These are phyloP conservation scores for Drosophila siamana DNA, from an alignment of 2,888 invertebrate species.

Conservation along the genomic window DNA sequence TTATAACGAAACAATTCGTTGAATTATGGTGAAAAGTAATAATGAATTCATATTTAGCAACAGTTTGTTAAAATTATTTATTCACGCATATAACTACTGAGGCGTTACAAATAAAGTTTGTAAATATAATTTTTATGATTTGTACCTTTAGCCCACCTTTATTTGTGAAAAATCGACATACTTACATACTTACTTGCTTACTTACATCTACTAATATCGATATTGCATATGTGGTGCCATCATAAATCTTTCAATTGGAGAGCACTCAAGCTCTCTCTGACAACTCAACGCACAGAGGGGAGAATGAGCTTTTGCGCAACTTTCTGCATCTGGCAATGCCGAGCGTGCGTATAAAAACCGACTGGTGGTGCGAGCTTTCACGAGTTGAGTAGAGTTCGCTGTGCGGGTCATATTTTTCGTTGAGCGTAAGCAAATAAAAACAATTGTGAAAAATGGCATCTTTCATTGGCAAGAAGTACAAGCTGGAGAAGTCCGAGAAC, in stretches of 20 bases:
- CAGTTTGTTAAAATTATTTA: neutral
- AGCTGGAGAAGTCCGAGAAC: conserved; percentile 91
- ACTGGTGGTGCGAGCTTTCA: conserved; percentile 46
- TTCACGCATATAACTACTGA: too few relatives aligned
- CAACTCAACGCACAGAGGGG: neutral
- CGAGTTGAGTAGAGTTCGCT: conserved; percentile 43
- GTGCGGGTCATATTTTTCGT: conserved; percentile 38
- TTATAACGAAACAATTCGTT: neutral
- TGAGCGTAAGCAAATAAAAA: conserved; percentile 23
- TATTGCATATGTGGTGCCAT: conserved; percentile 20
- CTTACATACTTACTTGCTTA: too few relatives aligned
- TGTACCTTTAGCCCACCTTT: conserved; percentile 3
- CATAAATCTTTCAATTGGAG: conserved; percentile 10
- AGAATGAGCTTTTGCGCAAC: conserved; percentile 33
- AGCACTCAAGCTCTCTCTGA: conserved; percentile 9
- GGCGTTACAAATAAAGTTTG: neutral
- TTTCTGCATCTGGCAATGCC: conserved; percentile 38
- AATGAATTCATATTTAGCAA: neutral
- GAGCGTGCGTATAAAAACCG: conserved; percentile 43
- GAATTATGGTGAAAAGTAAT: neutral
- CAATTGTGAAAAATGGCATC: conserved; percentile 77
- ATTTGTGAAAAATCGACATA: conserved; percentile 28
- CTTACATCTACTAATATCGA: conserved; percentile 34
- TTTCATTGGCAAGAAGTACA: conserved; percentile 91
- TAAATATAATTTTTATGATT: neutral